Evolutionary conservation across 2,113 vertebrate species (phyloP).

Genomic region (Aegypius monachus): DNA sequence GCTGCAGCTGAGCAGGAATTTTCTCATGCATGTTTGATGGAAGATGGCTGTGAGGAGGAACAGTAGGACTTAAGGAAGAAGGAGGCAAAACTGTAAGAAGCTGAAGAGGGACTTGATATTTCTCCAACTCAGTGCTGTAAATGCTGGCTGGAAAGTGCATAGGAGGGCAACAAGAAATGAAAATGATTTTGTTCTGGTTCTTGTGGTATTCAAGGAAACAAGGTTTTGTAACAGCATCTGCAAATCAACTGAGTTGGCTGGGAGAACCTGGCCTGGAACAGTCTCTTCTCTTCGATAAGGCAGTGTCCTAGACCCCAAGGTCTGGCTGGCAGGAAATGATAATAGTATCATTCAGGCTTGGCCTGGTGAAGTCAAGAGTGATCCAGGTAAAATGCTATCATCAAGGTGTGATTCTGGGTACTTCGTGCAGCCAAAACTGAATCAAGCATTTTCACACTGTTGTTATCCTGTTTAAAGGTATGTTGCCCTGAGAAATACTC

Average conservation of each 20-base stretch:
- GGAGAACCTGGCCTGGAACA: background rate
- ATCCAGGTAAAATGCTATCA: background rate
- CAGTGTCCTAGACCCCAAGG: background rate
- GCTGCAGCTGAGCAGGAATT: background rate
- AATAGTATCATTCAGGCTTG: background rate
- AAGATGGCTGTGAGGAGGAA: background rate
- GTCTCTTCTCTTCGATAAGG: background rate
- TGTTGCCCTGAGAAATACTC: background rate
- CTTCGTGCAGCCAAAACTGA: background rate
- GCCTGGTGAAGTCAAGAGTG: background rate
- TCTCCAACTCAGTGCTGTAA: background rate
- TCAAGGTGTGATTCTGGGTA: background rate
- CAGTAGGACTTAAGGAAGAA: background rate
- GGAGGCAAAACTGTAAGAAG: background rate
- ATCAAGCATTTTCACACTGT: background rate
- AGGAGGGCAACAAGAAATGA: background rate
- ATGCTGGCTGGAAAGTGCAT: background rate
- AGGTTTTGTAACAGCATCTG: background rate
- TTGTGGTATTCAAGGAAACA: background rate
- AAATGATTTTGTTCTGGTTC: background rate
- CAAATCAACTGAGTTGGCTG: background rate
- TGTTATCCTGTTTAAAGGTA: background rate
- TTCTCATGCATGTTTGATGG: background rate
- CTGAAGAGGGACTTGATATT: background rate
- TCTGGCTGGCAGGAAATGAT: background rate